Conservation (phyloP, 2,888 invertebrate species). For the Adelphocoris suturalis region DNA sequence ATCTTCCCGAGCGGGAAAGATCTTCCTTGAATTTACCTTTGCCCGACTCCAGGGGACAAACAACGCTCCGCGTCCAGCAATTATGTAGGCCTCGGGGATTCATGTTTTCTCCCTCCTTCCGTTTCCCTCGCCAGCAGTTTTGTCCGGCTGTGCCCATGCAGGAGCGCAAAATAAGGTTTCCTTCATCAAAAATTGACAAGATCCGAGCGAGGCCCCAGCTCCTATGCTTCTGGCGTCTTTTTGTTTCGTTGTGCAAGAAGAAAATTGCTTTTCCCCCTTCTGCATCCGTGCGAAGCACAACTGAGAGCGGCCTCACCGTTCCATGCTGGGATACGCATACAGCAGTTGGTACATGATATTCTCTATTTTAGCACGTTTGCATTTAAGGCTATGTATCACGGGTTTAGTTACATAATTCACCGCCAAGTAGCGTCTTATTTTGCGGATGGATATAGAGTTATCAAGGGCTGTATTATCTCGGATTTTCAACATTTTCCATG, state of each 20-base stretch:
- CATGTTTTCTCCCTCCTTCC: not conserved
- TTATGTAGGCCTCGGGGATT: constrained; percentile 15
- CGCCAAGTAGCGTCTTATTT: too few species aligned
- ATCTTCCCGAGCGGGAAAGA: not conserved
- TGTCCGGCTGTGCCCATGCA: not conserved
- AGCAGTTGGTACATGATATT: too few species aligned
- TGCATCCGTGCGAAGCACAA: not conserved
- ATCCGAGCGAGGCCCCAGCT: not conserved
- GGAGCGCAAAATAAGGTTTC: constrained; percentile 19
- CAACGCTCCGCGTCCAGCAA: not conserved
- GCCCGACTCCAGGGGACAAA: not conserved
- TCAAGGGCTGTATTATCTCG: too few species aligned
- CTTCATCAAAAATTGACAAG: constrained; percentile 25
- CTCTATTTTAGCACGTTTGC: too few species aligned
- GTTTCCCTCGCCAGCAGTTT: not conserved
- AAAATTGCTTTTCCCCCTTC: not conserved
- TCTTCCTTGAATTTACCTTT: not conserved
- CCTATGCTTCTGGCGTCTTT: not conserved
- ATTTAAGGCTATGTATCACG: too few species aligned
- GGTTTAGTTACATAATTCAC: too few species aligned
- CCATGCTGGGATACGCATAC: too few species aligned
- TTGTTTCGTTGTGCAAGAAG: not conserved
- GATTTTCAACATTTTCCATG: too few species aligned
- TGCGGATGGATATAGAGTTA: too few species aligned
- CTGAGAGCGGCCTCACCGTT: too few species aligned